Conservation (phyloP, 2,797 vertebrate species). For the Spea hammondii region DNA sequence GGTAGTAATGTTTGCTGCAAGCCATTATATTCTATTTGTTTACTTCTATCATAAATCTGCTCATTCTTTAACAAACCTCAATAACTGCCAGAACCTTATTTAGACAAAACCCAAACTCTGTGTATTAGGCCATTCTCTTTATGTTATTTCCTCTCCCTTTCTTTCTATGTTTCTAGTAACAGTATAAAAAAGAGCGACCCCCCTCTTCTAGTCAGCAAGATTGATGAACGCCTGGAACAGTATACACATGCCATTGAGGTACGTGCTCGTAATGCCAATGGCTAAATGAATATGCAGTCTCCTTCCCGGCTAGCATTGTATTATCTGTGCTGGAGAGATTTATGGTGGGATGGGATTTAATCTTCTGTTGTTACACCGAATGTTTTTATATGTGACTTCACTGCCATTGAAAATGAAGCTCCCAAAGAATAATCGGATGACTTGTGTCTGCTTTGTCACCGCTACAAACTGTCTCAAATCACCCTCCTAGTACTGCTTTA, state of each 20-base stretch:
- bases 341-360: background rate
- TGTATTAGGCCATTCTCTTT: background rate
- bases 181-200: slow-evolving; percentile 77
- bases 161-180: slow-evolving; percentile 62
- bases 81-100: no score
- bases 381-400: no score
- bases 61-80: background rate
- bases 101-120: no score
- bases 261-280: slow-evolving; percentile 30
- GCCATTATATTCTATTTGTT: no score
- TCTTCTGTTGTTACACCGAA: no score
- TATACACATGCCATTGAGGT: slow-evolving; percentile 91
- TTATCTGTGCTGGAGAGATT: background rate
- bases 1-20: no score
- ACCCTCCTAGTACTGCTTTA: no score
- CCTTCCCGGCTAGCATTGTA: background rate
- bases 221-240: slow-evolving; percentile 82
- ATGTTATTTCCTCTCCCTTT: background rate
- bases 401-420: no score
- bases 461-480: no score
- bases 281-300: background rate
- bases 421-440: no score
- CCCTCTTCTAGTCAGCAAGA: slow-evolving; percentile 76
- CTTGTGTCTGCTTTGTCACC: no score
- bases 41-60: no score